A percentile compares a stretch with the other conserved stretches of the same genome.
Evolutionary conservation across 2,797 vertebrate genomes (phyloP).

Genomic region (Pitangus sulphuratus): DNA sequence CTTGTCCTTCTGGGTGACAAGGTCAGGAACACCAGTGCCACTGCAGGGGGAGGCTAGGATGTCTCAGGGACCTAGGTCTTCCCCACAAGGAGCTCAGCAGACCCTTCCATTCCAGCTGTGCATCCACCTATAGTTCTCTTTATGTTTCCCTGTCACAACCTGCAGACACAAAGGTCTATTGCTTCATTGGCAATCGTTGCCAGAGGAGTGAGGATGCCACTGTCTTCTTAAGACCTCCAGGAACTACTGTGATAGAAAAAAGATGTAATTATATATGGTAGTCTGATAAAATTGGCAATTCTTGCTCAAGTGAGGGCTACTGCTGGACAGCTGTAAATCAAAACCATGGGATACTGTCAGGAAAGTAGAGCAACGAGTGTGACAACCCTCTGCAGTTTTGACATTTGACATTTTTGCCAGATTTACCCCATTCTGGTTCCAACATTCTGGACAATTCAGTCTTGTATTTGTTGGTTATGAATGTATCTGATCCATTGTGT

Average conservation of each 20-base stretch:
- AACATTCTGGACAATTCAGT: not conserved
- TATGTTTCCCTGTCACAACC: not conserved
- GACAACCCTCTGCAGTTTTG: not conserved
- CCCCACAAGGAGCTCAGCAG: not conserved
- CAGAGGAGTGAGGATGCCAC: not conserved
- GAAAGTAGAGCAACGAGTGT: not conserved
- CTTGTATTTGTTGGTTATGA: not conserved
- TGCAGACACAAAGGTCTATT: not conserved
- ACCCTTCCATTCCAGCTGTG: not conserved
- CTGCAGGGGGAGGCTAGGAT: not conserved
- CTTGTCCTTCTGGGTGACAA: not conserved
- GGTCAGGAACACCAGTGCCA: not conserved
- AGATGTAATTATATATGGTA: not conserved
- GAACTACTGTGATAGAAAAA: not conserved
- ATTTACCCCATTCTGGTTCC: not conserved
- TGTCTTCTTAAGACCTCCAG: not conserved
- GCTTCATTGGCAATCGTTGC: not conserved
- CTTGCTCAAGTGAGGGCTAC: not conserved
- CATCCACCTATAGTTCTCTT: not conserved
- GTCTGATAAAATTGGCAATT: not conserved
- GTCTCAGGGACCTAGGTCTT: not conserved
- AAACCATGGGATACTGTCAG: not conserved
- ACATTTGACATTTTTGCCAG: not conserved
- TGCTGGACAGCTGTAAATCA: not conserved
- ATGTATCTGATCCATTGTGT: not conserved